Base-by-base conservation (phyloP, 2,888 invertebrate species). In the Hydraecia micacea region DNA sequence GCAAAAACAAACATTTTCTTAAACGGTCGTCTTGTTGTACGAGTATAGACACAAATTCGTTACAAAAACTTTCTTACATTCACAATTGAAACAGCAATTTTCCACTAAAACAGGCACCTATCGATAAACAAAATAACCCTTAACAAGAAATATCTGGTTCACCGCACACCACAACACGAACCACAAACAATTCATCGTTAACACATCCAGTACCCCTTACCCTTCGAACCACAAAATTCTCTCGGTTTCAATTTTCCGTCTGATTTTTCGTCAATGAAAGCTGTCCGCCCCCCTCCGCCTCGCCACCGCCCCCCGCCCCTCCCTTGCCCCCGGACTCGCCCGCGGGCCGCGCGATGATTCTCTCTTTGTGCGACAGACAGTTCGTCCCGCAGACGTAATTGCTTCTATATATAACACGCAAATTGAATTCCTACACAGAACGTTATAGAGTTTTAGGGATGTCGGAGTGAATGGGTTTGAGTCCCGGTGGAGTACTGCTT, bases 331-430 rank as follows among this genome's bases (percentile, higher is more conserved):
- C 55, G 1, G 46, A 8, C 39, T 52, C 71, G 66, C 84, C 83
- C 58, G 62, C 72, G 66, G 75, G 28, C 65, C 75, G 46, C 74
- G 52, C 79, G 86, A 75, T 84, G 86, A 81, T 81, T 83, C 74
- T 65, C 86, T 77, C 90, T 88, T 87, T 88, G 88, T 88, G 88
- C 65, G 78, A 73, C 85, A 89, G 90, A 88, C 88, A 89, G 90
- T 74, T 70, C 32, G 74, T 82, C 79, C 78, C 77, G n/a, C 85
- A 80, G 79, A 80, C 87, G 87, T 88, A 88, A 88, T 88, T 89
- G 88, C 79, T 89, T 88, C 85, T 83, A 79, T 88, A 81, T 84
- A 85, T 81, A 82, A 67, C 77, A 77, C 75, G 82, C 75, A 82
- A 85, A 87, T 87, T 88, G 89, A 83, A 87, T 88, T 80, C 78